Evolutionary conservation across 2,797 vertebrate species (phyloP), one percentile per base, ranked within the genome.

Genomic region (Lacerta agilis): DNA sequence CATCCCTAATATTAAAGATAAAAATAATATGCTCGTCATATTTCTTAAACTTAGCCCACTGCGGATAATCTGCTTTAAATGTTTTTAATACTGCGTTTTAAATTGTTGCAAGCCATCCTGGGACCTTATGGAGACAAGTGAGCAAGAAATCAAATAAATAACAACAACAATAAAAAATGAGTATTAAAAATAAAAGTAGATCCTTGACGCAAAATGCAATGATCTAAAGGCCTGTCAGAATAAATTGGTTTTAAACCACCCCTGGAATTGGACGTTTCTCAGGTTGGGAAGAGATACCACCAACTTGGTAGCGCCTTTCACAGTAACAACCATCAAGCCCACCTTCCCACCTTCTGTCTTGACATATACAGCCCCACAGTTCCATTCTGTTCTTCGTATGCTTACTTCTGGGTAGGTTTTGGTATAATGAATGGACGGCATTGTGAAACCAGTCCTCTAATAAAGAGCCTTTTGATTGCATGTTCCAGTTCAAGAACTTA

Each of bases 401-500:
- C 38, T 75, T 75, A 84, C 71, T 33, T 84, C 45, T 58, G 13
- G 71, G 23, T 73, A 75, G 82, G 27, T 79, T 72, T 64, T 1
- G 0, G 7, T 49, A n/a, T 43, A 87, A 85, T 17, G 11, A 87
- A 86, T 69, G 66, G 27, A 88, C 29, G 83, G 20, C 90, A 86
- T 1, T 80, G 7, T 83, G 90, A 91, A 90, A 94, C 82, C 3
- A 88, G 58, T 73, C 4, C 77, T 89, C 36, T 33, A 80, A 79
- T 87, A 91, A 92, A 86, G 45, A 91, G 3, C 18, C 25, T 91
- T 93, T 91, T 87, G 78, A 85, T 78, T 86, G 87, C 29, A 58
- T 88, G 93, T 91, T 38, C 66, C 38, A 81, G 78, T n/a, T 90
- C 10, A 88, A 94, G 84, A 49, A 89, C 86, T 76, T 90, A 87